Evolutionary conservation across 2,113 vertebrate species (phyloP).

Genomic region (Xyliphius kryptos): DNA sequence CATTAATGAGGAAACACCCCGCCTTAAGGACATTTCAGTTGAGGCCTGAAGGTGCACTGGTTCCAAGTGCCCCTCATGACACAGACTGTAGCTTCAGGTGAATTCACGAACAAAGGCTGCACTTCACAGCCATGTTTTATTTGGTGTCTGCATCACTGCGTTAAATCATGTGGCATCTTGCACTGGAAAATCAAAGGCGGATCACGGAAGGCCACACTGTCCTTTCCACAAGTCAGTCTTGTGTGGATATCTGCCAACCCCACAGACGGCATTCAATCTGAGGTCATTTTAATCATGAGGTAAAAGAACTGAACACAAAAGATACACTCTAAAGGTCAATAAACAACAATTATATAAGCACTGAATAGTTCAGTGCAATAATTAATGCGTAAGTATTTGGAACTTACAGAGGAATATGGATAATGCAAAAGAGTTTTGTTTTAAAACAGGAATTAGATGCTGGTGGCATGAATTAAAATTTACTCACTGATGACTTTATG

Average conservation of each 20-base stretch:
- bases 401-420: no score
- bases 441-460: no score
- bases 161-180: constrained; percentile 24
- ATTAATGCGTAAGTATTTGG: no score
- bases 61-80: constrained; percentile 30
- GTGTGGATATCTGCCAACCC: not conserved
- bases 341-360: no score
- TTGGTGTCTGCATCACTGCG: not conserved
- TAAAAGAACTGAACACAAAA: no score
- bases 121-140: constrained; percentile 18
- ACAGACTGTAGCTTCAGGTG: constrained; percentile 24
- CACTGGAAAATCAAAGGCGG: not conserved
- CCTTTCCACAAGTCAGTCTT: not conserved
- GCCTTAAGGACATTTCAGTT: not conserved
- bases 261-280: no score
- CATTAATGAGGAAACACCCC: not conserved
- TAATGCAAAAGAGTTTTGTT: no score
- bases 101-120: constrained; percentile 34
- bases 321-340: no score
- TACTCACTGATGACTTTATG: no score
- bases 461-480: no score
- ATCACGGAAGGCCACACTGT: not conserved
- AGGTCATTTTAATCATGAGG: no score
- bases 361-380: no score
- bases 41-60: constrained; percentile 23